Evolutionary conservation across 2,888 invertebrate species (phyloP).

Genomic region (Ophion ventricosus): DNA sequence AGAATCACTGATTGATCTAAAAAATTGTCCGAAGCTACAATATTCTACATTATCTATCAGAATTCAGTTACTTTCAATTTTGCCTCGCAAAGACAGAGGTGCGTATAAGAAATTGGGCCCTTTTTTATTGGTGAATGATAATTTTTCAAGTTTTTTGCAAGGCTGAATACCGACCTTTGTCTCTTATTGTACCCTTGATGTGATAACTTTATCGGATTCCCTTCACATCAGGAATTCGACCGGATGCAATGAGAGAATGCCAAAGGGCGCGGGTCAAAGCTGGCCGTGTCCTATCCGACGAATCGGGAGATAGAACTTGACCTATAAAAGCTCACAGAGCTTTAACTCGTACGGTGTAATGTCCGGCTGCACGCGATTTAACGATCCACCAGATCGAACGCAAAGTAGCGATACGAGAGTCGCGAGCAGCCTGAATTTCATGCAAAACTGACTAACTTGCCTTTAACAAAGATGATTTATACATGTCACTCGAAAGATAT

Average conservation of each 20-base stretch:
- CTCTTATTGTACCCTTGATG: not conserved
- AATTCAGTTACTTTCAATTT: not conserved
- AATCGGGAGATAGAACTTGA: conserved; percentile 73
- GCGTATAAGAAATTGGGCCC: not conserved
- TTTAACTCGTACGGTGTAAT: conserved; percentile 68
- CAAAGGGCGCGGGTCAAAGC: conserved; percentile 62
- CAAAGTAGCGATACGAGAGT: conserved; percentile 42
- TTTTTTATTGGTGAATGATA: not conserved
- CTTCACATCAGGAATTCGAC: not conserved
- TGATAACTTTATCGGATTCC: not conserved
- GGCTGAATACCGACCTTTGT: not conserved
- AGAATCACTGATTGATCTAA: too few species aligned
- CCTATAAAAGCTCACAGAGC: conserved; percentile 76
- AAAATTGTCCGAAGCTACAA: too few species aligned
- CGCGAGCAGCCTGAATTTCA: conserved; percentile 6
- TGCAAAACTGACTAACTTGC: not conserved
- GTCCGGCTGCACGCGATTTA: conserved; percentile 74
- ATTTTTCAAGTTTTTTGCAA: not conserved
- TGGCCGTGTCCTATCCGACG: conserved; percentile 61
- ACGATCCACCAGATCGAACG: conserved; percentile 64
- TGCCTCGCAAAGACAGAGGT: not conserved
- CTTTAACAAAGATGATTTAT: not conserved
- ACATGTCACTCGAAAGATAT: not conserved
- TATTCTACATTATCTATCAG: too few species aligned
- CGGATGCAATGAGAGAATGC: conserved; percentile 39